These are phyloP conservation scores for Ornithorhynchus anatinus DNA, from an alignment of 2,113 vertebrate genomes.

Conservation along the genomic window DNA sequence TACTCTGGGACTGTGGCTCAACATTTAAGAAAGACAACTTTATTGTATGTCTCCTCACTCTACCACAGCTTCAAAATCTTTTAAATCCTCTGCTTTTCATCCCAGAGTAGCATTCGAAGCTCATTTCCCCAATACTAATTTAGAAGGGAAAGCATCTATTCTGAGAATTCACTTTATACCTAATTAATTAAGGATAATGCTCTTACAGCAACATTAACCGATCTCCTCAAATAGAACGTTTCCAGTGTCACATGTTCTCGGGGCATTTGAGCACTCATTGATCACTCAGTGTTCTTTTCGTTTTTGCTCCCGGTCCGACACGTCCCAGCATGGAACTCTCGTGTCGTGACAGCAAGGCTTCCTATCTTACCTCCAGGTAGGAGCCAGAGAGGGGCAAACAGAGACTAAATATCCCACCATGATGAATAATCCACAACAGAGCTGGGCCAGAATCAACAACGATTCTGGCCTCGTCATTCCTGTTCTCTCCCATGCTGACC, in stretches of 20 bases:
- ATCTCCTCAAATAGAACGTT: background rate
- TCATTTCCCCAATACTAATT: slow-evolving; percentile 14
- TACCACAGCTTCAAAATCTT: background rate
- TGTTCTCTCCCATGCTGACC: background rate
- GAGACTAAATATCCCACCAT: too few species aligned
- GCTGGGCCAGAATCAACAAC: background rate
- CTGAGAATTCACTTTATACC: slow-evolving; percentile 7
- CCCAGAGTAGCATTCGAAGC: background rate
- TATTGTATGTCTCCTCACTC: background rate
- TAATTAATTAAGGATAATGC: slow-evolving; percentile 15
- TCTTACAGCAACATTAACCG: background rate
- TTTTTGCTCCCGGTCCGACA: background rate
- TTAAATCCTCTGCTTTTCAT: background rate
- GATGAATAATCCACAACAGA: background rate
- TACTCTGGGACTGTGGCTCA: too few species aligned
- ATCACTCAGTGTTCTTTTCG: background rate
- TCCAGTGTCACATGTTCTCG: background rate
- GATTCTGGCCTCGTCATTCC: background rate
- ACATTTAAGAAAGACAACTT: too few species aligned
- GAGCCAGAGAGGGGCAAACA: too few species aligned
- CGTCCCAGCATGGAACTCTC: too few species aligned
- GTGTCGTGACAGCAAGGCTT: too few species aligned
- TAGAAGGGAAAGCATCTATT: slow-evolving; percentile 5
- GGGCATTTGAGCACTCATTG: background rate
- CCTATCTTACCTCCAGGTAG: too few species aligned